Percentiles rank a stretch among this genome's conserved stretches.
Evolutionary conservation across 2,113 vertebrate species (phyloP).

Genomic region (Terrapene triunguis): DNA sequence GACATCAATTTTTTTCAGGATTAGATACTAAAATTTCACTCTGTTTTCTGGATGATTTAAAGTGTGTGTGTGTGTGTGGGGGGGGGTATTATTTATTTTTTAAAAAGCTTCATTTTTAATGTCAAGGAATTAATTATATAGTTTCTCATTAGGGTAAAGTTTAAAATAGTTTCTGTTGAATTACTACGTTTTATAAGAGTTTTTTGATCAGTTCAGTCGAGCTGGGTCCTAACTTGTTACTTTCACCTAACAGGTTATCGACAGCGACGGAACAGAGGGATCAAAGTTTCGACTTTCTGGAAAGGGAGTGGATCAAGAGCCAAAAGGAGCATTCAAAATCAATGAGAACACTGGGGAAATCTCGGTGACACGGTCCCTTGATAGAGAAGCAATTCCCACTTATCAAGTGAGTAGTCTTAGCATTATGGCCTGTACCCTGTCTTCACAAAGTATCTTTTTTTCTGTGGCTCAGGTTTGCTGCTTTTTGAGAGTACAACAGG

Average conservation of each 20-base stretch:
- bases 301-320: slow-evolving; percentile 93
- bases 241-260: slow-evolving; percentile 85
- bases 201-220: background rate
- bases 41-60: background rate
- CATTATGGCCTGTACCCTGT: rapidly evolving
- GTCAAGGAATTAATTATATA: background rate
- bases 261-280: slow-evolving; percentile 82
- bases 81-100: no score
- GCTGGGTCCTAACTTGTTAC: background rate
- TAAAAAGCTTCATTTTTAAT: background rate
- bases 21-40: background rate
- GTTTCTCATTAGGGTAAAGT: background rate
- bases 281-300: slow-evolving; percentile 92
- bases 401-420: slow-evolving; percentile 86
- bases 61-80: background rate
- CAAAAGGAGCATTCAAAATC: slow-evolving; percentile 92
- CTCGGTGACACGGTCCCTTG: slow-evolving; percentile 88
- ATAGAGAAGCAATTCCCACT: slow-evolving; percentile 88
- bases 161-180: rapidly evolving
- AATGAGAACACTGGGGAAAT: slow-evolving; percentile 90
- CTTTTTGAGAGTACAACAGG: background rate
- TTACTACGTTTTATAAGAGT: background rate
- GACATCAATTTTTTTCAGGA: background rate
- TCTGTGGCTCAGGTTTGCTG: background rate
- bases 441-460: background rate